These are phyloP conservation scores for Montifringilla adamsi DNA, from an alignment of 2,113 vertebrate genomes.

Conservation along the genomic window DNA sequence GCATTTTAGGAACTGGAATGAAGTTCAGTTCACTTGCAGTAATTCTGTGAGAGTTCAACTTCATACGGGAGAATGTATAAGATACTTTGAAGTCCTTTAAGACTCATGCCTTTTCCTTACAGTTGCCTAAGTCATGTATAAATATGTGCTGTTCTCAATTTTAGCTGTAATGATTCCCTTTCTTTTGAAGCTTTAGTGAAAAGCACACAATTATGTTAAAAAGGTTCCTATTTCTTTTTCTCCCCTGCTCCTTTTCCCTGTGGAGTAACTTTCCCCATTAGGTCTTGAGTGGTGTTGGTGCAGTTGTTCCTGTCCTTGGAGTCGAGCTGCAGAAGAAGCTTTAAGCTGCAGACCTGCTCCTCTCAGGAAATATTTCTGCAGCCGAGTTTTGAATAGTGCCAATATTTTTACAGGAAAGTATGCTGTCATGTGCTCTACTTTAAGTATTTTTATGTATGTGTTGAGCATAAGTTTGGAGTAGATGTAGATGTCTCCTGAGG, in stretches of 20 bases:
- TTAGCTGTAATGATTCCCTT: not conserved
- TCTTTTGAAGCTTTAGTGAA: not conserved
- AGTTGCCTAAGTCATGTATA: not conserved
- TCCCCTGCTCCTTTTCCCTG: no score
- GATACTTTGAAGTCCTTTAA: not conserved
- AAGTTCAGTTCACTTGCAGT: not conserved
- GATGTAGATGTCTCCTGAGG: not conserved
- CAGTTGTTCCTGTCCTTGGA: not conserved
- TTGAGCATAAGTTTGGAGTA: not conserved
- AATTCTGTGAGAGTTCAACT: not conserved
- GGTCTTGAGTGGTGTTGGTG: not conserved
- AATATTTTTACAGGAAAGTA: not conserved
- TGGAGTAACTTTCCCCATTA: rapidly evolving
- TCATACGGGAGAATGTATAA: not conserved
- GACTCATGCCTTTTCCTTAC: not conserved
- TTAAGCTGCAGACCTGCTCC: not conserved
- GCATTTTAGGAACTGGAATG: not conserved
- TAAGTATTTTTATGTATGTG: not conserved
- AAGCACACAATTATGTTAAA: not conserved
- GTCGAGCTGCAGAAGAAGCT: not conserved
- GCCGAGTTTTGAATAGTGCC: not conserved
- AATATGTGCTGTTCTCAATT: not conserved
- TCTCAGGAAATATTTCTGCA: not conserved
- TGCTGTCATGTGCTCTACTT: not conserved
- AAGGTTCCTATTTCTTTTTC: not conserved